Base-by-base conservation (phyloP, 2,113 vertebrate genomes). In the Cercocebus atys region DNA sequence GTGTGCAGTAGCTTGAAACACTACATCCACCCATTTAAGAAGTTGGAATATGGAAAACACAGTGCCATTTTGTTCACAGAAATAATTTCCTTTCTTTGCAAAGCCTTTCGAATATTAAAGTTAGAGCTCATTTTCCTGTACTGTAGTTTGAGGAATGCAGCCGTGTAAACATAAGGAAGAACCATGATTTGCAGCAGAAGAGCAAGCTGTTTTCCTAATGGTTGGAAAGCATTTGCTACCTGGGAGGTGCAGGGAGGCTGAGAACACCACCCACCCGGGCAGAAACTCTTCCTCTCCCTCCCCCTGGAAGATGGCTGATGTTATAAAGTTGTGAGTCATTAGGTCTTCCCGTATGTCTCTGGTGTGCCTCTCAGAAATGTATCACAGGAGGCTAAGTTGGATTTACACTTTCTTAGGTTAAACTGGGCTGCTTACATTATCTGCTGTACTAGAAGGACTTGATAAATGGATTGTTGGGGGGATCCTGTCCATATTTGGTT, bases 11-110 rank as follows among this genome's bases (percentile, higher is more conserved):
- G 90, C 90, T 55, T 97, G 89, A 96, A 98, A 97, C 83, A 90
- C 95, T 79, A 89, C 84, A 75, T 87, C 40, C 43, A 57, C 82
- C 91, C 72, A 82, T 82, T 97, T 91, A 97, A 73, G 61, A 87
- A 95, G 64, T 17, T 70, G 80, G 55, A 47, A 97, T 84, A 89
- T 89, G 91, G 97, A 93, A 97, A 98, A 96, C 97, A 97, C 89
- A 90, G 0, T 61, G 84, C 72, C 96, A 7, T 97, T 98, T 97
- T 92, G 45, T 95, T 89, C 78, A 94, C 70, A 94, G 96, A 95
- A 47, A 75, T 6, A 23, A 40, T 95, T 86, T 68, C 16, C 57
- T 97, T 76, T 94, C 97, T 98, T 84, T 75, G 9, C 13, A 73
- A 93, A 94, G n/a, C 35, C n/a, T 95, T 81, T 85, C 38, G 45